Conservation (phyloP, 2,113 vertebrate species). For the Eclectus roratus region DNA sequence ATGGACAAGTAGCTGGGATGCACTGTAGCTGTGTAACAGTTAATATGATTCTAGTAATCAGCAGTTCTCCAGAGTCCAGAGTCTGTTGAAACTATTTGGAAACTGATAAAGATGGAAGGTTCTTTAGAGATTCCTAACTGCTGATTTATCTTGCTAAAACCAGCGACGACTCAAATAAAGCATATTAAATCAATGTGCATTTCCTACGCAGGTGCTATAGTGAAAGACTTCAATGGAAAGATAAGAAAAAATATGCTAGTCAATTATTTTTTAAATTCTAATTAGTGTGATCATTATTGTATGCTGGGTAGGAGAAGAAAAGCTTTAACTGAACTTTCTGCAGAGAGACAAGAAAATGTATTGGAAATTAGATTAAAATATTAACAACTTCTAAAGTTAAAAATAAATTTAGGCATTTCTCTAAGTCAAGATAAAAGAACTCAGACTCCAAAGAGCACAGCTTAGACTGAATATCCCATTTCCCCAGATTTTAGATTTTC, state of each 20-base stretch:
- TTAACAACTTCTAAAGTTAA: background rate
- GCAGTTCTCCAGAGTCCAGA: background rate
- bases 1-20: background rate
- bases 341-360: background rate
- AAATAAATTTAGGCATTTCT: background rate
- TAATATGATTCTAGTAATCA: background rate
- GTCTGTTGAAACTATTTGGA: background rate
- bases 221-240: background rate
- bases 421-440: background rate
- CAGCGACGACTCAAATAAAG: background rate
- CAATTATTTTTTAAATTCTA: background rate
- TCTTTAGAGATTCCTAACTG: background rate
- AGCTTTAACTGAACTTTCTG: background rate
- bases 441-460: background rate
- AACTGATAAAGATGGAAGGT: background rate
- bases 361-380: background rate
- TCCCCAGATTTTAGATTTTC: background rate
- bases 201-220: background rate
- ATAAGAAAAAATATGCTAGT: background rate
- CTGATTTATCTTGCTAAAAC: background rate
- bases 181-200: background rate
- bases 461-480: background rate
- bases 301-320: background rate
- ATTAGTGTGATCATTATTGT: background rate
- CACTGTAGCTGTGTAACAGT: background rate